phyloP scores from a whole-genome alignment of 2,113 vertebrate genomes.

The Willisornis vidua region DNA sequence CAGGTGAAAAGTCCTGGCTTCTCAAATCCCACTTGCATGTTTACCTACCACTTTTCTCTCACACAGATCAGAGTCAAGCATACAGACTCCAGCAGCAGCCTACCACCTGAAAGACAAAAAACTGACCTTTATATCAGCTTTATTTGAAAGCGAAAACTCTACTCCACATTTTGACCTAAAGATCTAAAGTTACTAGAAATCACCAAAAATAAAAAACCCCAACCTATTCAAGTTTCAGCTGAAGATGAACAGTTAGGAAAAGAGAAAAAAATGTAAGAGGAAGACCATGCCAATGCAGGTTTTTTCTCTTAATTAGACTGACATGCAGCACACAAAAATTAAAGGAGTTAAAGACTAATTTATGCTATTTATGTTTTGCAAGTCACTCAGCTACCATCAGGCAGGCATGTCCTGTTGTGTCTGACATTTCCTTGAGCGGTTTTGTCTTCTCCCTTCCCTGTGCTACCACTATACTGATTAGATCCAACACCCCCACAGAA shows the following conservation, averaged over 20 bases:
- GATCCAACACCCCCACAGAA: background rate
- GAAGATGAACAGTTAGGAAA: background rate
- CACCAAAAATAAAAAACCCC: background rate
- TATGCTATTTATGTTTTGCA: conserved; percentile 4
- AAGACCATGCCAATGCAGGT: background rate
- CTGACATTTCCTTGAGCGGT: conserved; percentile 29
- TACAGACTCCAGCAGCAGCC: background rate
- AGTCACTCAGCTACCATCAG: conserved; percentile 18
- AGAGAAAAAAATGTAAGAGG: background rate
- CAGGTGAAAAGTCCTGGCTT: background rate
- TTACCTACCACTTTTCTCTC: background rate
- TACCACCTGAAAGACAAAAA: background rate
- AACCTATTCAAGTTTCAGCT: background rate
- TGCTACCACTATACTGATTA: background rate
- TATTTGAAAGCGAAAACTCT: background rate
- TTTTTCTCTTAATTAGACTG: background rate
- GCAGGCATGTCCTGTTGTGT: background rate
- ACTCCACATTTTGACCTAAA: background rate
- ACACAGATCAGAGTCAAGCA: background rate
- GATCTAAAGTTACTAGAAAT: background rate
- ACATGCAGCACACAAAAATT: background rate
- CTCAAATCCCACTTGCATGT: background rate
- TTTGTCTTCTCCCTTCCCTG: background rate
- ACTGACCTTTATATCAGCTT: background rate
- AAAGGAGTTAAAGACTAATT: conserved; percentile 19